Evolutionary conservation across 2,113 vertebrate species (phyloP), one percentile per base, ranked within the genome.

Genomic region (Hirundichthys speculiger): DNA sequence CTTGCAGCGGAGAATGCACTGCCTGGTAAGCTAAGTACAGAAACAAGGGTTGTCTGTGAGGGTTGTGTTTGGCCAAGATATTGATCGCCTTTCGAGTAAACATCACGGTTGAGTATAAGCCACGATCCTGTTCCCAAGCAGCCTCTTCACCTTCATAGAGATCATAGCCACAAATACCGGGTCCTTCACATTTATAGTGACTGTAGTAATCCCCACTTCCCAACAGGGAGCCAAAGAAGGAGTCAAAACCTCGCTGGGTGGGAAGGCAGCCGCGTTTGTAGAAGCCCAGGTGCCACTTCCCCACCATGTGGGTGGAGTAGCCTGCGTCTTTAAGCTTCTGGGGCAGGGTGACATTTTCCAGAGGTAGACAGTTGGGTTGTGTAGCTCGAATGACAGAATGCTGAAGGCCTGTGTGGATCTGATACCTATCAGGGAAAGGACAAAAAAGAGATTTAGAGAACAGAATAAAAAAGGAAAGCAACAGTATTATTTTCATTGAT

Each of bases 261-360:
- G 98, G 98, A 91, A 99, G 92, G 80, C 96, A 98, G 68, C 94
- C 94, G n/a, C 94, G 93, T 71, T 95, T 94, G 79, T 98, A 99
- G 81, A 99, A 98, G 0, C 98, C 98, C 77, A 99, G 84, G 82
- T 98, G 98, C 98, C 98, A 99, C 86, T 98, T 99, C 66, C 98
- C 98, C 76, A 99, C 95, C 97, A 98, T 98, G 75, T 99, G 95
- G 0, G 98, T 98, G 42, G 96, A 91, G 73, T 99, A 99, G 27
- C 97, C 98, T 0, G 90, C 95, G 50, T 96, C 93, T 84, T 93
- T 96, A 34, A 99, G 94, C 85, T 98, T 98, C 90, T 96, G 96
- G 82, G 97, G 96, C 85, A 98, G 92, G 1, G 96, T 98, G 71
- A 94, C 69, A 0, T 97, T 96, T 79, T 98, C 95, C 86, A 98